Conservation (phyloP, 2,113 vertebrate genomes). For the Meriones unguiculatus region DNA sequence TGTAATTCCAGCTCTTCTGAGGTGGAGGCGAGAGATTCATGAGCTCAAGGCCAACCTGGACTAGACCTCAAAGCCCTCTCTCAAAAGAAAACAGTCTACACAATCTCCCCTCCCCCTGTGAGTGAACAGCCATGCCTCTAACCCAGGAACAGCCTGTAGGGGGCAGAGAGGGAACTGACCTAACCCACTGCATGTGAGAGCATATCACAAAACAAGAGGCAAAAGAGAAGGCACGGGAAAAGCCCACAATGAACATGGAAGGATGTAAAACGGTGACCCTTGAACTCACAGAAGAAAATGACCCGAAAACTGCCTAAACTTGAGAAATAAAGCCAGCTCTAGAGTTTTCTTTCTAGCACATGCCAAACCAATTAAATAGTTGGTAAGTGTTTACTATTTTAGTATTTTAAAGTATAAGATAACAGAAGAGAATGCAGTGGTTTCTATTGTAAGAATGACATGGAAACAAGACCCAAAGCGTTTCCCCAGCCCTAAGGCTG, state of each 20-base stretch:
- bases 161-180: neutral
- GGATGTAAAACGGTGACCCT: accelerated
- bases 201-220: neutral
- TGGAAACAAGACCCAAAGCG: neutral
- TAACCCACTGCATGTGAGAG: neutral
- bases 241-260: neutral
- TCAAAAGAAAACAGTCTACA: neutral
- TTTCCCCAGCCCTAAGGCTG: neutral
- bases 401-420: slow-evolving; percentile 25
- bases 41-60: neutral
- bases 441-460: slow-evolving; percentile 35
- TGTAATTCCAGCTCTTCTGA: neutral
- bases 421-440: neutral
- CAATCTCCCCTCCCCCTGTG: accelerated
- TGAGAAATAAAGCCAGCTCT: neutral
- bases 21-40: neutral
- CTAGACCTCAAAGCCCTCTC: neutral
- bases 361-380: neutral
- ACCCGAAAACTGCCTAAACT: neutral
- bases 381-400: slow-evolving; percentile 37
- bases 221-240: neutral
- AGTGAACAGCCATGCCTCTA: neutral
- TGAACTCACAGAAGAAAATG: neutral
- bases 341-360: neutral
- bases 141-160: neutral